phyloP scores from a whole-genome alignment of 1,140 invertebrate genomes.

The Drosophila sp. region DNA sequence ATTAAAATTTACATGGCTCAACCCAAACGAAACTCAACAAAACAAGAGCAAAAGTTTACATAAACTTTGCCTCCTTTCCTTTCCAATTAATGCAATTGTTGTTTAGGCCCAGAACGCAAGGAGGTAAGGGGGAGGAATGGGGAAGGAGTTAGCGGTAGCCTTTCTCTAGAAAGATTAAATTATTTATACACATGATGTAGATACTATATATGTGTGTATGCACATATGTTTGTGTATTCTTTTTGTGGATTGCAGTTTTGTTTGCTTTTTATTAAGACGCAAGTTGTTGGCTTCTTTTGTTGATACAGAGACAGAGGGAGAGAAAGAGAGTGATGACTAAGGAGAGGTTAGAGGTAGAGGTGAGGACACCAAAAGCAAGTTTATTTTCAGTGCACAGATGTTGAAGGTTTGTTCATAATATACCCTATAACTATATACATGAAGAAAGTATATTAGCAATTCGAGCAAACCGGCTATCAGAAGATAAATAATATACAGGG shows the following conservation, averaged over 20 bases:
- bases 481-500: too few species aligned
- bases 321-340: not conserved
- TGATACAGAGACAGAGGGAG: slow-evolving; percentile 36
- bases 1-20: slow-evolving; percentile 62
- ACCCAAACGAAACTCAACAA: slow-evolving; percentile 4
- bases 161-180: slow-evolving; percentile 19
- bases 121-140: not conserved
- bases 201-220: not conserved
- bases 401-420: not conserved
- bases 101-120: slow-evolving; percentile 6
- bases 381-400: slow-evolving; percentile 36
- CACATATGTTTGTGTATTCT: slow-evolving; percentile 22
- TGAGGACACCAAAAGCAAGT: slow-evolving; percentile 40
- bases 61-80: slow-evolving; percentile 28
- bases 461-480: too few species aligned
- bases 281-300: slow-evolving; percentile 42
- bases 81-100: slow-evolving; percentile 25
- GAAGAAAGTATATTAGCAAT: not conserved
- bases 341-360: not conserved
- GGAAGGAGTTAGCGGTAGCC: not conserved
- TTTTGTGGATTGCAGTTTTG: slow-evolving; percentile 44
- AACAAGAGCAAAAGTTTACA: slow-evolving; percentile 27
- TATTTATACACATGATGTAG: not conserved
- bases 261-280: slow-evolving; percentile 61
- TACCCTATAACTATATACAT: not conserved